A percentile compares a stretch with the other conserved stretches of the same genome.
Conservation (phyloP, 2,797 vertebrate species). For the Scleropages formosus region DNA sequence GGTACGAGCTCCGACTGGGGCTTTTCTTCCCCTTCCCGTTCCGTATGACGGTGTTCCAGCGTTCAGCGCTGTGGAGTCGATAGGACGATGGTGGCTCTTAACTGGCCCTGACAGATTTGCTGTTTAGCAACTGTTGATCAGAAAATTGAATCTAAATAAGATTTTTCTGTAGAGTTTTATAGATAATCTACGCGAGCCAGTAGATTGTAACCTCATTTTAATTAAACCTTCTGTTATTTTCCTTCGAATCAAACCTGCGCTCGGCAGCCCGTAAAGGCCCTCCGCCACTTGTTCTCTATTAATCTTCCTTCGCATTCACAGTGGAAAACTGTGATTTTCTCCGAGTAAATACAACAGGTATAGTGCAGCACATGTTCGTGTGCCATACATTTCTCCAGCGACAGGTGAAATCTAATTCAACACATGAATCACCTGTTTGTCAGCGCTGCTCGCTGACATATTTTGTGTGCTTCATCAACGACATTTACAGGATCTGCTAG, state of each 20-base stretch:
- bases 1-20: neutral
- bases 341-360: neutral
- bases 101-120: slow-evolving; percentile 53
- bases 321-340: slow-evolving; percentile 3
- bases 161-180: slow-evolving; percentile 48
- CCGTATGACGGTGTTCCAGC: slow-evolving; percentile 15
- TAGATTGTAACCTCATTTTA: slow-evolving; percentile 44
- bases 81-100: slow-evolving; percentile 46
- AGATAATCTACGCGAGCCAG: slow-evolving; percentile 49
- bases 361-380: neutral
- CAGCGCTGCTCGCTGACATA: slow-evolving; percentile 41
- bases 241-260: too few species aligned
- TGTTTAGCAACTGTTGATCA: slow-evolving; percentile 61
- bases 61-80: slow-evolving; percentile 46
- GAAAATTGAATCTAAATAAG: slow-evolving; percentile 76
- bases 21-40: slow-evolving; percentile 24
- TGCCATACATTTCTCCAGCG: neutral
- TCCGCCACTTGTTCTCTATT: neutral
- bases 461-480: slow-evolving; percentile 38
- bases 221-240: slow-evolving; percentile 44
- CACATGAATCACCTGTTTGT: slow-evolving; percentile 40
- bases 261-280: too few species aligned
- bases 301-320: neutral
- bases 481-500: slow-evolving; percentile 36
- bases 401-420: slow-evolving; percentile 11